Conservation (phyloP, 2,888 invertebrate species). For the Andrena dorsata region DNA sequence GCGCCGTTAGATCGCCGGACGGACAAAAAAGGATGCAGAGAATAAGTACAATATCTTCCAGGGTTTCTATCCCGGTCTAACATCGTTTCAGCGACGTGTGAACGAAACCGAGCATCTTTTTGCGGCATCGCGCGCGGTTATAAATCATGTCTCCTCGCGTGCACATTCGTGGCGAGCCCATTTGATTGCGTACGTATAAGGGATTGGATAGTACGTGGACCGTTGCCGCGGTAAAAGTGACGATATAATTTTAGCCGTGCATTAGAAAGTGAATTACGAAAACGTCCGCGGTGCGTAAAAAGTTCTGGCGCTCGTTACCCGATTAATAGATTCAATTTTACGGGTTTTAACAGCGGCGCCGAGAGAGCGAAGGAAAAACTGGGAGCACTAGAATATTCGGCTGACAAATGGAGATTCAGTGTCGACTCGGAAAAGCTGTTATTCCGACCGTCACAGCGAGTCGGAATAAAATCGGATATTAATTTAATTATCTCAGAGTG, state of each 20-base stretch:
- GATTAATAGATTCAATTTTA: slow-evolving; percentile 59
- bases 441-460: neutral
- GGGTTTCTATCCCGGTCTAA: slow-evolving; percentile 24
- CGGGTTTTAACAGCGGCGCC: slow-evolving; percentile 22
- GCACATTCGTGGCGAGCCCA: slow-evolving; percentile 53
- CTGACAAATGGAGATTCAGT: slow-evolving; percentile 27
- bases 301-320: slow-evolving; percentile 46
- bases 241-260: slow-evolving; percentile 71
- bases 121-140: slow-evolving; percentile 51
- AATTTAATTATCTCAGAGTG: slow-evolving; percentile 42
- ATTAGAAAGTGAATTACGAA: slow-evolving; percentile 74
- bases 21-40: neutral
- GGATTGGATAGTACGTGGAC: slow-evolving; percentile 47
- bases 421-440: neutral
- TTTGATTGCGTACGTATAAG: slow-evolving; percentile 65
- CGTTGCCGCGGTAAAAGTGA: slow-evolving; percentile 66
- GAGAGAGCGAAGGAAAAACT: neutral
- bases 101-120: slow-evolving; percentile 67
- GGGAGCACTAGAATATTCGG: neutral
- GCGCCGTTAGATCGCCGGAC: slow-evolving; percentile 3
- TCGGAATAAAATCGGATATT: slow-evolving; percentile 28
- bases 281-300: slow-evolving; percentile 61
- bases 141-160: slow-evolving; percentile 65
- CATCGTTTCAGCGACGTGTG: slow-evolving; percentile 43
- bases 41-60: slow-evolving; percentile 17